Evolutionary conservation across 2,888 invertebrate genomes (phyloP), one percentile per base, ranked within the genome.

Genomic region (Watsonalla binaria): DNA sequence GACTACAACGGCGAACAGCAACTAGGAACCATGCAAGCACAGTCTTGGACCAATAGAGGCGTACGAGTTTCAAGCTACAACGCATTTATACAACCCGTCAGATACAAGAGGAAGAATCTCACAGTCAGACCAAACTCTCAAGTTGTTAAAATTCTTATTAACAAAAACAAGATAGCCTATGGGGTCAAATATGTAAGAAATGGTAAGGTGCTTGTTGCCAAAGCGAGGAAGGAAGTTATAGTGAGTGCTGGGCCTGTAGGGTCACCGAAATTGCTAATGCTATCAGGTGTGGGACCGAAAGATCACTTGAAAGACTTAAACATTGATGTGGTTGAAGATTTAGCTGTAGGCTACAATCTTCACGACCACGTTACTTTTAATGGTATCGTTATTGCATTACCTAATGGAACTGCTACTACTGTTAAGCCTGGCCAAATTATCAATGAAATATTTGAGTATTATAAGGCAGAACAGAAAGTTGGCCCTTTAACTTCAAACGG

Each of bases 1-100:
- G 94, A 94, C 65, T 90, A 87, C 57, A 94, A 93, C 61, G 89
- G 86, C 0, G 88, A 82, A 4, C 52, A 76, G 5, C 92, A 93
- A 70, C 63, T 92, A 6, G 93, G 94, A 0, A 90, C 92, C 0
- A 92, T 91, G 86, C 82, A 92, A 51, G 70, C 92, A 0, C 94
- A 94, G 71, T 83, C 91, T 0, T 90, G 93, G 0, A 72, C 91
- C 0, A 74, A 84, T 42, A 78, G 92, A 57, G 94, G 94, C 0
- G 75, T 82, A 61, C 84, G 94, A 54, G 82, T 90, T 11, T 94
- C 94, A 9, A 89, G 93, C 0, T 94, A 94, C 68, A 84, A 78
- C 0, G 94, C 94, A 0, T 94, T 92, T 67, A 92, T 94, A n/a
- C 80, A 92, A 57, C 94, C 94, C 0, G 92, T 94, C 24, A 81